Percentiles rank a stretch among this genome's conserved stretches.
These are phyloP conservation scores for Centropristis striata DNA, from an alignment of 2,113 vertebrate species.

Conservation along the genomic window DNA sequence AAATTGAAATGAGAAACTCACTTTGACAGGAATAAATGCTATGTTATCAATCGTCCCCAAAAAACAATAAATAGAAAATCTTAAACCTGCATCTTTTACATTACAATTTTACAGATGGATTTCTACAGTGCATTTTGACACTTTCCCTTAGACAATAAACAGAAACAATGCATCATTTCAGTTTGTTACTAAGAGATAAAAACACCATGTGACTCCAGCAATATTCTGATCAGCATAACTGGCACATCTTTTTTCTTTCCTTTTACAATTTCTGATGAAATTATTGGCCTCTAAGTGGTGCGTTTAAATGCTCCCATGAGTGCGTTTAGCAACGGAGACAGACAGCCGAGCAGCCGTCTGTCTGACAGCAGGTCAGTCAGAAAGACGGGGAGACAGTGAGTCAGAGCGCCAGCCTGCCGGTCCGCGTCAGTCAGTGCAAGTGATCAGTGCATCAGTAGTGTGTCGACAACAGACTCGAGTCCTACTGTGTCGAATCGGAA, in stretches of 20 bases:
- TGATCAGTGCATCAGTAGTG: constrained; percentile 74
- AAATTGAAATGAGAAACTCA: not conserved
- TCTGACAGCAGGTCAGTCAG: constrained; percentile 37
- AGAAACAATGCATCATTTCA: constrained; percentile 7
- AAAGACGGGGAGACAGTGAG: not conserved
- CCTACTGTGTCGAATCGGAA: not conserved
- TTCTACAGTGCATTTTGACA: constrained; percentile 63
- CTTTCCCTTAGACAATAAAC: not conserved
- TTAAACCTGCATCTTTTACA: constrained; percentile 30
- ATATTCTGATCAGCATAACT: constrained; percentile 21
- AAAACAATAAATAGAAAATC: constrained; percentile 61
- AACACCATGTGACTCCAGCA: constrained; percentile 30
- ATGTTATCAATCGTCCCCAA: not conserved
- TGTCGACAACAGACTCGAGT: constrained; percentile 28
- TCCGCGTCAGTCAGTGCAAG: constrained; percentile 63
- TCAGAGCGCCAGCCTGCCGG: not conserved
- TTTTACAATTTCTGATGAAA: constrained; percentile 38
- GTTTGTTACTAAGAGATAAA: constrained; percentile 32
- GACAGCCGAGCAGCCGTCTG: constrained; percentile 14
- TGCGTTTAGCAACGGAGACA: not conserved
- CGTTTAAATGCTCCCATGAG: constrained; percentile 16
- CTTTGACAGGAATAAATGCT: constrained; percentile 28
- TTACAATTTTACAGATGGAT: constrained; percentile 12
- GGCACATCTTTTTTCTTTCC: constrained; percentile 37
- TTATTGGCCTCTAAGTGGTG: constrained; percentile 25